Percentiles rank a stretch among this genome's conserved stretches.
These are phyloP conservation scores for Pachyrhynchus sulphureomaculatus DNA, from an alignment of 1,140 invertebrate species.

Conservation along the genomic window DNA sequence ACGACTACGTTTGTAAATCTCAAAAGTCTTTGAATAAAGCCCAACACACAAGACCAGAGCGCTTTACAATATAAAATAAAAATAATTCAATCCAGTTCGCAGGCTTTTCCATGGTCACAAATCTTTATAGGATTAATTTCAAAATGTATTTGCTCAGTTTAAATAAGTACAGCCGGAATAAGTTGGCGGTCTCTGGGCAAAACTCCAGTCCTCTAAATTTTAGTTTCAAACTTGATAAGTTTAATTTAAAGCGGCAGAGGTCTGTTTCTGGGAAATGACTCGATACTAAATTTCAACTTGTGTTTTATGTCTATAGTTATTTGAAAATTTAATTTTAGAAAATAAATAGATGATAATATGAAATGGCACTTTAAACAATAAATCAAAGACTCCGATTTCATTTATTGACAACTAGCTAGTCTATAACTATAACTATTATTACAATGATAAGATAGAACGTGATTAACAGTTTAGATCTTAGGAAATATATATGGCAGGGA, in stretches of 20 bases:
- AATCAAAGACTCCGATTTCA: no score
- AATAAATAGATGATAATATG: no score
- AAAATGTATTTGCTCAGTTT: conserved; percentile 14
- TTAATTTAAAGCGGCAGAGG: conserved; percentile 9
- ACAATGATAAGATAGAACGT: no score
- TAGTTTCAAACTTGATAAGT: conserved; percentile 2
- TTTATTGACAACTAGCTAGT: no score
- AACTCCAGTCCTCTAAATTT: conserved; percentile 11
- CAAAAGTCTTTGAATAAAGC: conserved; percentile 23
- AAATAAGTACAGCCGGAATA: conserved; percentile 2
- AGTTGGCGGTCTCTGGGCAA: conserved; percentile 2
- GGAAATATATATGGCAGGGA: no score
- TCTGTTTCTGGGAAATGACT: conserved; percentile 16
- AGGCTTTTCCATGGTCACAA: conserved; percentile 19
- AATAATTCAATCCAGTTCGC: no score
- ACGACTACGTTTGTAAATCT: conserved; percentile 23
- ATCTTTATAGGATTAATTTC: conserved; percentile 29
- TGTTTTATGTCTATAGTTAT: not conserved
- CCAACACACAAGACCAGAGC: no score
- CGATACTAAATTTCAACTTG: conserved; percentile 9
- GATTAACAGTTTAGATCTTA: no score
- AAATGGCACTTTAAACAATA: no score
- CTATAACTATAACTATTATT: no score
- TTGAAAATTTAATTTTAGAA: conserved; percentile 18
- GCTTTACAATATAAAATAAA: no score